Percentiles rank a stretch among this genome's conserved stretches.
phyloP scores from a whole-genome alignment of 2,888 invertebrate genomes.

The Thera obeliscata region DNA sequence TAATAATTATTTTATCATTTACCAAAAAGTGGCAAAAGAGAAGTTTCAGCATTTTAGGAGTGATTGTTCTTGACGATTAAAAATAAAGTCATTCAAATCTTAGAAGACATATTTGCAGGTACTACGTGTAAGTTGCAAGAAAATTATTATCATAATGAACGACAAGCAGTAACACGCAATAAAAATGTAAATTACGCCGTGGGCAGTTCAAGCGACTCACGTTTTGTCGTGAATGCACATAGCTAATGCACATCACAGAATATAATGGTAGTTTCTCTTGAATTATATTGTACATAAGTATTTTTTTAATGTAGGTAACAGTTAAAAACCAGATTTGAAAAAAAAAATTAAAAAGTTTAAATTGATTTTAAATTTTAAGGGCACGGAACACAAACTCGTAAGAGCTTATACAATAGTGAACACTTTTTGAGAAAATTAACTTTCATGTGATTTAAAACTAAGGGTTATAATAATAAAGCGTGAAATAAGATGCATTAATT shows the following conservation, averaged over 20 bases:
- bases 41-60: no score
- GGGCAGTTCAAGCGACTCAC: slow-evolving; percentile 47
- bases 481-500: slow-evolving; percentile 52
- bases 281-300: no score
- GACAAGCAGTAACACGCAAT: slow-evolving; percentile 51
- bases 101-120: not conserved
- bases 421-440: slow-evolving; percentile 1
- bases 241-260: slow-evolving; percentile 16
- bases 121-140: not conserved
- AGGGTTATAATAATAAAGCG: slow-evolving; percentile 37
- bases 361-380: not conserved
- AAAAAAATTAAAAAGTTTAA: no score
- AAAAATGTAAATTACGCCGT: slow-evolving; percentile 62
- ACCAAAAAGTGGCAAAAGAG: no score
- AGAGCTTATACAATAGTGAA: not conserved
- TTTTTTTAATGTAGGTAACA: no score
- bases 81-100: not conserved
- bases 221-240: slow-evolving; percentile 39
- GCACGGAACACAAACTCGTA: not conserved
- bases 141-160: slow-evolving; percentile 32
- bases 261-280: not conserved
- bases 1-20: no score
- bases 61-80: no score
- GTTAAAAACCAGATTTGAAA: no score
- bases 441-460: slow-evolving; percentile 8